Evolutionary conservation across 2,113 vertebrate genomes (phyloP).

Genomic region (Corapipo altera): DNA sequence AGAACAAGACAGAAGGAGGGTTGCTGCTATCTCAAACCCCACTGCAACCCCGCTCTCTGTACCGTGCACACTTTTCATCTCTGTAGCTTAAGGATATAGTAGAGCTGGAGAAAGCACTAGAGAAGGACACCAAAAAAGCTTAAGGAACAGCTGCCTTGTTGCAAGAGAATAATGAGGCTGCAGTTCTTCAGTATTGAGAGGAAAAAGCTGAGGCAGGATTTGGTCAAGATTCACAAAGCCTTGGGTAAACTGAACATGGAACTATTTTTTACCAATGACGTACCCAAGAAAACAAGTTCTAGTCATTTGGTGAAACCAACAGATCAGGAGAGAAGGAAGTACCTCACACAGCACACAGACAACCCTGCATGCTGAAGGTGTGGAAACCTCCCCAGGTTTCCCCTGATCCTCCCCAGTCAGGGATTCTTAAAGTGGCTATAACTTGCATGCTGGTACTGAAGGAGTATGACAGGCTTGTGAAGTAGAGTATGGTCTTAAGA

Average conservation of each 20-base stretch:
- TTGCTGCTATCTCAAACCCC: neutral
- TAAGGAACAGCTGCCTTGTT: neutral
- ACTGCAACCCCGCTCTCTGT: neutral
- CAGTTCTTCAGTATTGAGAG: neutral
- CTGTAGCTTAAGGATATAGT: neutral
- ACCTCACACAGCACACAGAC: neutral
- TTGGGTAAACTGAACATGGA: neutral
- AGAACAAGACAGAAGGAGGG: neutral
- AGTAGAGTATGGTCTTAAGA: neutral
- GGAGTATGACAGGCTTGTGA: neutral
- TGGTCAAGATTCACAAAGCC: neutral
- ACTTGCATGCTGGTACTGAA: neutral
- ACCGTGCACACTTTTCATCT: neutral
- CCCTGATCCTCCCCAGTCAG: neutral
- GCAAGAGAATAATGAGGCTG: neutral
- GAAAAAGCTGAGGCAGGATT: neutral
- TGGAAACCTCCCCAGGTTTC: neutral
- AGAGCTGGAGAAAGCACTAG: neutral
- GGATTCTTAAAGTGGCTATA: neutral
- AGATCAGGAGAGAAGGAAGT: neutral
- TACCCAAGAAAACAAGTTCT: neutral
- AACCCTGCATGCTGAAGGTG: neutral
- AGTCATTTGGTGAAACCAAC: neutral
- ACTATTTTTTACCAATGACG: rapidly evolving
- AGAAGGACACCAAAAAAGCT: neutral